These are phyloP conservation scores for Rhopilema esculentum DNA, from an alignment of 30 jellyfish, hydroid and myxozoan species.

Conservation along the genomic window DNA sequence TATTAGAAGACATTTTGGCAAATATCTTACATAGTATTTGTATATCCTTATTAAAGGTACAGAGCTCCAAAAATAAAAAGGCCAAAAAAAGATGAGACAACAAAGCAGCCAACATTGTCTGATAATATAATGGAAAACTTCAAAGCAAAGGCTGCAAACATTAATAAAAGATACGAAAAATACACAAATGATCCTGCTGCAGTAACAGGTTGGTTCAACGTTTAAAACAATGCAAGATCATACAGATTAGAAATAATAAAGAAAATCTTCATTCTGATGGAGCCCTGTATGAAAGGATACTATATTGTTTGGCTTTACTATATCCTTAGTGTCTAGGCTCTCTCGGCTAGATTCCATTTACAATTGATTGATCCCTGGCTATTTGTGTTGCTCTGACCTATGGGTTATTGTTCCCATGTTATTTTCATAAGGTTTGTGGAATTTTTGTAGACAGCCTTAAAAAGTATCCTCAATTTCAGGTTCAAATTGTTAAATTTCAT, in stretches of 20 bases:
- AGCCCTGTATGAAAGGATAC: too few relatives aligned
- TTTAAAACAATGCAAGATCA: background rate
- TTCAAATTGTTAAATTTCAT: background rate
- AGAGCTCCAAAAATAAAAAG: constrained; percentile 54
- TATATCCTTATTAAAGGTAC: too few relatives aligned
- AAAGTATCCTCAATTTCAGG: too few relatives aligned
- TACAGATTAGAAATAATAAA: background rate
- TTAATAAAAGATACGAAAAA: constrained; percentile 30
- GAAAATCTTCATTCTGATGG: too few relatives aligned
- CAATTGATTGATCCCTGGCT: too few relatives aligned
- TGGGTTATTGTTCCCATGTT: background rate
- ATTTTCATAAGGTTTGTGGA: background rate
- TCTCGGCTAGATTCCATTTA: too few relatives aligned
- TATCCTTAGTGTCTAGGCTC: too few relatives aligned
- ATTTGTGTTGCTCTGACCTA: too few relatives aligned
- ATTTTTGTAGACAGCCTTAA: background rate
- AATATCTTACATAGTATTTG: too few relatives aligned
- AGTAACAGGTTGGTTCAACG: constrained; percentile 8
- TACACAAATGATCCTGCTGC: constrained; percentile 58
- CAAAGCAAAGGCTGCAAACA: constrained; percentile 11
- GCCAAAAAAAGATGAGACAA: background rate
- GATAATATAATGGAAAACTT: constrained; percentile 41
- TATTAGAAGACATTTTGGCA: too few relatives aligned
- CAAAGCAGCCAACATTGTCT: constrained; percentile 28
- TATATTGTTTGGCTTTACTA: too few relatives aligned